Evolutionary conservation across 2,797 vertebrate genomes (phyloP).

Genomic region (Tokudaia tokunoshimensis): DNA sequence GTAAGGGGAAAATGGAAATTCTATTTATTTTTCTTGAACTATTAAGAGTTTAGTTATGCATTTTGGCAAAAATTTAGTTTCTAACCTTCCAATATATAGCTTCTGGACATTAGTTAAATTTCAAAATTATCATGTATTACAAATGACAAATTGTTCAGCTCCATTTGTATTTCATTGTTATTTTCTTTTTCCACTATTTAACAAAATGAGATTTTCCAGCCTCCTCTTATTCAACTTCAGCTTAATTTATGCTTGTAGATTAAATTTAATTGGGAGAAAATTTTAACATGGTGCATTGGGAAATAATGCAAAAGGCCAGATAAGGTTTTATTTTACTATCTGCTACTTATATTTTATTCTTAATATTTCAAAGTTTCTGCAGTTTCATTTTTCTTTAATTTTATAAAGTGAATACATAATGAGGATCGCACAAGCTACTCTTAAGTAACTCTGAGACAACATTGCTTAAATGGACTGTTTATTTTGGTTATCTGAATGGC

Average conservation of each 20-base stretch:
- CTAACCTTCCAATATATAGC: neutral
- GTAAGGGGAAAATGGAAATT: neutral
- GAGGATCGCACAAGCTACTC: neutral
- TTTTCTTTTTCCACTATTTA: conserved; percentile 27
- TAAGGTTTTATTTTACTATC: conserved; percentile 25
- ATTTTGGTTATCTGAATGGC: conserved; percentile 41
- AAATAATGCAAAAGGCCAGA: conserved; percentile 34
- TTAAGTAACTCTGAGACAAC: neutral
- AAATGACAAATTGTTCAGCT: conserved; percentile 51
- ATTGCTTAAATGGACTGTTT: neutral
- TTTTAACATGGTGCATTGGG: conserved; percentile 50
- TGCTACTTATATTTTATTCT: conserved; percentile 28
- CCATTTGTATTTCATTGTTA: conserved; percentile 61
- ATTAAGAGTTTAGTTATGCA: conserved; percentile 20
- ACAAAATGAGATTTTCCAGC: conserved; percentile 38
- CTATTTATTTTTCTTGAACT: conserved; percentile 9
- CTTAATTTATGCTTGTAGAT: conserved; percentile 63
- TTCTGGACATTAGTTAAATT: conserved; percentile 43
- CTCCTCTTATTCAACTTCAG: conserved; percentile 52
- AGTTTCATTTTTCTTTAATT: conserved; percentile 59
- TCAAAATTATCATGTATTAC: neutral
- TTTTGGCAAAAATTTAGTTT: conserved; percentile 40
- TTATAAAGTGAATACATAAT: conserved; percentile 26
- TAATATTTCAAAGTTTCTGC: conserved; percentile 22
- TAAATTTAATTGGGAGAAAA: conserved; percentile 62